Conservation (phyloP, 64 coral and sea anemone genomes). For the Actinia equina region DNA sequence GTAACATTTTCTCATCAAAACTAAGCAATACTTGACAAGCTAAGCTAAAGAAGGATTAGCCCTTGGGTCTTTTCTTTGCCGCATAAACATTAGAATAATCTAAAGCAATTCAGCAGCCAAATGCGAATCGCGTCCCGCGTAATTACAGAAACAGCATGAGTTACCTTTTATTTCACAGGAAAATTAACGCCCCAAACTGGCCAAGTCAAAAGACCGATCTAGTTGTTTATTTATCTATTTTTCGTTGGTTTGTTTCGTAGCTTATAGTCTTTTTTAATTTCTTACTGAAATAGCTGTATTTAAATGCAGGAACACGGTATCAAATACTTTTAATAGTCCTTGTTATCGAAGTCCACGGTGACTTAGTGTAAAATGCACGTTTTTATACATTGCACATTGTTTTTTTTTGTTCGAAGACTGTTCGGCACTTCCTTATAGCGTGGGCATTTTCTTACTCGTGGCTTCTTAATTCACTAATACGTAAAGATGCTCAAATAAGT, state of each 20-base stretch:
- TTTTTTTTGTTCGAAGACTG: too few relatives aligned
- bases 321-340: too few relatives aligned
- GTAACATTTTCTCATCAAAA: not conserved
- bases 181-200: not conserved
- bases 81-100: constrained; percentile 3
- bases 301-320: too few relatives aligned
- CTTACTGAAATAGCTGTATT: too few relatives aligned
- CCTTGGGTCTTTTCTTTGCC: not conserved
- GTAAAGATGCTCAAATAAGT: not conserved
- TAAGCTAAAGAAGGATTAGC: not conserved
- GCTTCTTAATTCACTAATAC: not conserved
- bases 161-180: not conserved
- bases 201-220: not conserved
- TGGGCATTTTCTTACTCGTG: not conserved
- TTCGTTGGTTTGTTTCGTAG: too few relatives aligned
- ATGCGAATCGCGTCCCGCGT: not conserved
- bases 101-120: not conserved
- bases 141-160: not conserved
- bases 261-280: too few relatives aligned
- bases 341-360: too few relatives aligned
- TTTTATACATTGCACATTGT: too few relatives aligned
- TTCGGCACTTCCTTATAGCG: not conserved
- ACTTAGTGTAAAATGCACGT: too few relatives aligned
- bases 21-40: not conserved
- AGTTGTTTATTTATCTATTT: not conserved